Base-by-base conservation (phyloP, 2,113 vertebrate species). In the Entomyzon cyanotis region DNA sequence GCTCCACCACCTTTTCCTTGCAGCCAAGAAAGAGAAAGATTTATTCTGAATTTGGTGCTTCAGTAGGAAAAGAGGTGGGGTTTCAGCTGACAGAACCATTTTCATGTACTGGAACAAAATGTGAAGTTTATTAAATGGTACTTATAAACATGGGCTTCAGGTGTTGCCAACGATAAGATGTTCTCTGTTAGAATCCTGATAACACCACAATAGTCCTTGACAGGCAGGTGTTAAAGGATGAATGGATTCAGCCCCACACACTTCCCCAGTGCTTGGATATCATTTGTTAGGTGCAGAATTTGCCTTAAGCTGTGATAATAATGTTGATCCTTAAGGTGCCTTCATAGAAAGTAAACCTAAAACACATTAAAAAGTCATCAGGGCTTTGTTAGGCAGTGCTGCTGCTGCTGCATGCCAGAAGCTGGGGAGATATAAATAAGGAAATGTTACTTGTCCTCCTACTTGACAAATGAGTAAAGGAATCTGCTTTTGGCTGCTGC, bases 391-490 rank as follows among this genome's bases (percentile, higher is more conserved):
- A 94, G 78, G 70, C 89, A 59, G 63, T 30, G n/a, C 77, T 84
- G 77, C 93, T 84, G 77, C 93, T 84, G 21, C 91, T 90, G 93
- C 93, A 81, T 90, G 87, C 93, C 89, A 93, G 92, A 39, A 90
- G 87, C 87, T 83, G 71, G 7, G 49, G 30, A 73, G 70, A 87
- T 91, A 85, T 50, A 93, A 95, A 89, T 94, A 95, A 94, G 95
- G 90, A 82, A 82, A 90, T 93, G 90, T 89, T 85, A 10, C 86
- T 92, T 90, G 88, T 93, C 75, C 75, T 94, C 46, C 19, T 42
- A 0, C 49, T 93, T 94, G 75, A 80, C 71, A 92, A 67, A 92
- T 78, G 79, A 71, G 14, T 50, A 35, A 52, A 86, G 73, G 92
- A 90, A 92, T 92, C 68, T 90, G 83, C 92, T 92, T 71, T 83